A percentile compares a stretch with the other conserved stretches of the same genome.
phyloP scores from a whole-genome alignment of 2,888 invertebrate species.

The Clitarchus hookeri region DNA sequence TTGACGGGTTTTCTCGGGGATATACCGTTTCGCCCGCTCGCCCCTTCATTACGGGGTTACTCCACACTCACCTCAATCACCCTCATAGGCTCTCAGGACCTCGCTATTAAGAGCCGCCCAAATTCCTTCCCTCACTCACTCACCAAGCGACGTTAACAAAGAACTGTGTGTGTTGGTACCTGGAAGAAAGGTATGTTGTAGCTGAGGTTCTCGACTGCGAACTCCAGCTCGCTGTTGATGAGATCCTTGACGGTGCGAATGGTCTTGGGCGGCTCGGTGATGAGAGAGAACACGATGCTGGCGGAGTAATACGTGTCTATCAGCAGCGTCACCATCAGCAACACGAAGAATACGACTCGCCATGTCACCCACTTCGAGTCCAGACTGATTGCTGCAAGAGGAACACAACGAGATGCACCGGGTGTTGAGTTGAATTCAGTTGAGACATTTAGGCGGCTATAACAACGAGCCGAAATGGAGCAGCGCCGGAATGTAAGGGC shows the following conservation, averaged over 20 bases:
- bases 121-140: too few species aligned
- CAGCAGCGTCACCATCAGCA: constrained; percentile 59
- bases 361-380: constrained; percentile 64
- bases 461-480: too few species aligned
- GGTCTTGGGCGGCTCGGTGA: constrained; percentile 72
- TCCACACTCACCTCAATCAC: too few species aligned
- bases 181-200: constrained; percentile 71
- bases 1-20: too few species aligned
- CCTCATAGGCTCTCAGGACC: too few species aligned
- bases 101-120: too few species aligned
- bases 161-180: constrained; percentile 52
- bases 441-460: too few species aligned
- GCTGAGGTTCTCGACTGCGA: constrained; percentile 71
- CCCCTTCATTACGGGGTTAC: too few species aligned
- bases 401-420: background rate
- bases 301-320: constrained; percentile 76
- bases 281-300: constrained; percentile 69
- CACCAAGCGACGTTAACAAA: too few species aligned
- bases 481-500: too few species aligned
- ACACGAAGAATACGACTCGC: constrained; percentile 64
- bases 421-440: background rate
- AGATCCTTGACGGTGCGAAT: constrained; percentile 68
- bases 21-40: too few species aligned
- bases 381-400: constrained; percentile 58
- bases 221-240: constrained; percentile 65